Base-by-base conservation (phyloP, 2,888 invertebrate species). In the Antheraea assamensis region DNA sequence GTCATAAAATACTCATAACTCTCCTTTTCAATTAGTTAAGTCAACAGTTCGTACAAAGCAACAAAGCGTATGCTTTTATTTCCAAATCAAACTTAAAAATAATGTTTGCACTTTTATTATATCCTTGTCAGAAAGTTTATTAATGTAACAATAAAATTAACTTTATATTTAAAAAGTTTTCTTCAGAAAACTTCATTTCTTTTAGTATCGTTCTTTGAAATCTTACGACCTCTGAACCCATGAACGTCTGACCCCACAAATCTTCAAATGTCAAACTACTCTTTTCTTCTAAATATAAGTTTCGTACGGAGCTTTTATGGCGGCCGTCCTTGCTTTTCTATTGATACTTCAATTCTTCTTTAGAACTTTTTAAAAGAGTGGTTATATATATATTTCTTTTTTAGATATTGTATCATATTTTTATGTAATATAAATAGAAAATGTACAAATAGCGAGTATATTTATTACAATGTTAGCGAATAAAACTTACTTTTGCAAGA, bases 211-310 rank as follows among this genome's bases (percentile, higher is more conserved):
- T 58, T 64, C 27, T 64, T 64, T 64, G 17, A 64, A 64, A 64
- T 64, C 2, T 15, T 30, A 4, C 30, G 61, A 30, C 61, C 27
- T 64, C 30, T 64, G 61, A 17, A 24, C 24, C 58, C 58, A 24
- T 58, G 24, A 64, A 64, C 17, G 17, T 64, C 61, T 64, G 61
- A 30, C 61, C 27, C 17, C 61, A 64, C 61, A 64, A 64, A 64
- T 64, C 61, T 64, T 64, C 19, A 64, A 64, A 64, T 64, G 61
- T 64, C 61, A 64, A 64, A 64, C 61, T 64, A 64, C 61, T 64
- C 27, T 64, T 27, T 64, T 17, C 61, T 64, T 64, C 30, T 64
- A 30, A 27, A 64, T 64, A 64, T 64, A 64, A 15, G 17, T 30
- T 64, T 64, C 61, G 30, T 27, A 17, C 61, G 30, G 27, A 17